A percentile compares a stretch with the other conserved stretches of the same genome.
Evolutionary conservation across 2,113 vertebrate genomes (phyloP).

Genomic region (Corythornis vintsioides): DNA sequence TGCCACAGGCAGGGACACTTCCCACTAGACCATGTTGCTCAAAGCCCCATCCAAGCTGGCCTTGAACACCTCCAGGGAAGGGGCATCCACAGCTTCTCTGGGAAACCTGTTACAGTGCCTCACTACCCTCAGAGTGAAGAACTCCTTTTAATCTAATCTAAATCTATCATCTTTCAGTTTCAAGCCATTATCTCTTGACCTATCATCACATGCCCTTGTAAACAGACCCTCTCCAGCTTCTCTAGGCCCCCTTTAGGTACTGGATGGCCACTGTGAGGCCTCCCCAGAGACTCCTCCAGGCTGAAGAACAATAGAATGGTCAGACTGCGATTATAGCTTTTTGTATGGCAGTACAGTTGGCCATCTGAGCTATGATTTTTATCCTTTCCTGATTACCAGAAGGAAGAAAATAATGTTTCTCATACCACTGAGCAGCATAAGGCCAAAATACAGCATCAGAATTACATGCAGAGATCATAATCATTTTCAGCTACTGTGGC

Average conservation of each 20-base stretch:
- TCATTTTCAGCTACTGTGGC: neutral
- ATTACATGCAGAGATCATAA: neutral
- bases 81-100: neutral
- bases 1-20: neutral
- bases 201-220: neutral
- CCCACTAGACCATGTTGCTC: neutral
- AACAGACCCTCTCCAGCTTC: neutral
- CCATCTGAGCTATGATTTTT: neutral
- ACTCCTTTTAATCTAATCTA: neutral
- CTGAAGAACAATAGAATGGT: neutral
- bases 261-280: neutral
- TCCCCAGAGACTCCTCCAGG: neutral
- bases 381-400: neutral
- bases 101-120: neutral
- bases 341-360: neutral
- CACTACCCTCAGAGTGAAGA: neutral
- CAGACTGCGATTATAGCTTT: neutral
- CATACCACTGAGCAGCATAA: neutral
- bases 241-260: neutral
- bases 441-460: neutral
- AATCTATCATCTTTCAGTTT: neutral
- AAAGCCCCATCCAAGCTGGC: neutral
- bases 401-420: neutral
- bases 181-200: neutral
- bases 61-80: neutral